Evolutionary conservation across 1,140 invertebrate species (phyloP).

Genomic region (Stenopsyche tienmushanensis): DNA sequence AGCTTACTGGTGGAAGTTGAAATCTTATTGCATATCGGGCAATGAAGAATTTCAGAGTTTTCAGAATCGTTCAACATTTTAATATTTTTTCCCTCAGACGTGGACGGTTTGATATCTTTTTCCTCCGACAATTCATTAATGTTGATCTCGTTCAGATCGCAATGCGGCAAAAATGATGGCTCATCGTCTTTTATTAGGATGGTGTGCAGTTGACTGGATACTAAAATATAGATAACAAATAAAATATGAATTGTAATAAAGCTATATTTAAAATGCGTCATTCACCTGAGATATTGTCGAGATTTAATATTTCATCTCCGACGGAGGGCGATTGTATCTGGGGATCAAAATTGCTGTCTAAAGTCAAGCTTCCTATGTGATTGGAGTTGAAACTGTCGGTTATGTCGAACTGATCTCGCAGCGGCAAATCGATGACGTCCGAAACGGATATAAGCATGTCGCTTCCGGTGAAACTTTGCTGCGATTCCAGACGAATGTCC

Average conservation of each 20-base stretch:
- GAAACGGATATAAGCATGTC: conserved; percentile 33
- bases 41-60: conserved; percentile 41
- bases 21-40: conserved; percentile 59
- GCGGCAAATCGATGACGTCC: conserved; percentile 31
- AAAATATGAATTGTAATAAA: neutral
- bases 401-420: conserved; percentile 25
- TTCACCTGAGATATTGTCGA: conserved; percentile 28
- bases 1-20: conserved; percentile 59
- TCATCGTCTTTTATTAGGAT: neutral
- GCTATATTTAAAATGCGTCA: neutral
- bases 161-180: conserved; percentile 12
- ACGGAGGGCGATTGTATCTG: conserved; percentile 21
- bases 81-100: conserved; percentile 3
- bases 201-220: conserved; percentile 1
- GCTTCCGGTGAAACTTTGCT: conserved; percentile 27
- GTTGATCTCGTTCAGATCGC: conserved; percentile 12
- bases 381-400: conserved; percentile 27
- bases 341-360: conserved; percentile 28
- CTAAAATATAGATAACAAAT: neutral
- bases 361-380: conserved; percentile 22
- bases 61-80: conserved; percentile 39
- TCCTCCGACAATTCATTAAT: conserved; percentile 17
- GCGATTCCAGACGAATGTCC: conserved; percentile 24
- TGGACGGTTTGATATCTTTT: conserved; percentile 15
- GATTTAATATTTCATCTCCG: conserved; percentile 27